Conservation (phyloP, 2,797 vertebrate species). For the Gambusia yucatana region DNA sequence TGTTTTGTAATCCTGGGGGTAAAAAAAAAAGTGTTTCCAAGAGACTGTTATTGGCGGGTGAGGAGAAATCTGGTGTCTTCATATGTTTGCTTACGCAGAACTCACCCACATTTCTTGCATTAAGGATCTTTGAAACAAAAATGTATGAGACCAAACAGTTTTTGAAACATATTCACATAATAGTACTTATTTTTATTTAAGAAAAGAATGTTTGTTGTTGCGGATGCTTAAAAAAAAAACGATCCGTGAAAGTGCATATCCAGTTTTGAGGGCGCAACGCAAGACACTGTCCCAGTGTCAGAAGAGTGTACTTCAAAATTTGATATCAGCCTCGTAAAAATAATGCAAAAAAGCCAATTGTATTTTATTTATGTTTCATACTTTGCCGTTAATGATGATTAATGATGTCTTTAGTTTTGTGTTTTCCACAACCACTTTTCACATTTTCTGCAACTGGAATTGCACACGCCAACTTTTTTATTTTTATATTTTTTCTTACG, state of each 20-base stretch:
- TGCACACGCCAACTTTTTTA: constrained; percentile 61
- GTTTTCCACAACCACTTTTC: constrained; percentile 44
- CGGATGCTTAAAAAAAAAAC: background rate
- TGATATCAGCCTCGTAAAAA: background rate
- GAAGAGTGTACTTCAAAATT: background rate
- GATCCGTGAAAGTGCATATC: background rate
- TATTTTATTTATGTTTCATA: background rate
- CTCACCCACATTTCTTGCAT: background rate
- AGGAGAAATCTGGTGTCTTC: background rate
- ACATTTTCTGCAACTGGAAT: constrained; percentile 29
- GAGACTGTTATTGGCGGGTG: background rate
- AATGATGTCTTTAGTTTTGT: constrained; percentile 26
- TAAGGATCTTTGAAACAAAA: background rate
- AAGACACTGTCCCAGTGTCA: background rate
- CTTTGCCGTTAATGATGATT: constrained; percentile 53
- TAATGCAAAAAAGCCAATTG: background rate
- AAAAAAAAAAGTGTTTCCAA: background rate
- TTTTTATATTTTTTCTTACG: constrained; percentile 3
- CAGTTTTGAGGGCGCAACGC: background rate
- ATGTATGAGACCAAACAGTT: background rate
- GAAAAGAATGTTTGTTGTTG: background rate
- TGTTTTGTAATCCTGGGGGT: background rate
- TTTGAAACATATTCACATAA: background rate
- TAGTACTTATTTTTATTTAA: background rate
- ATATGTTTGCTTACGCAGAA: background rate